Evolutionary conservation across 2,888 invertebrate species (phyloP).

Genomic region (Drymonia ruficornis): DNA sequence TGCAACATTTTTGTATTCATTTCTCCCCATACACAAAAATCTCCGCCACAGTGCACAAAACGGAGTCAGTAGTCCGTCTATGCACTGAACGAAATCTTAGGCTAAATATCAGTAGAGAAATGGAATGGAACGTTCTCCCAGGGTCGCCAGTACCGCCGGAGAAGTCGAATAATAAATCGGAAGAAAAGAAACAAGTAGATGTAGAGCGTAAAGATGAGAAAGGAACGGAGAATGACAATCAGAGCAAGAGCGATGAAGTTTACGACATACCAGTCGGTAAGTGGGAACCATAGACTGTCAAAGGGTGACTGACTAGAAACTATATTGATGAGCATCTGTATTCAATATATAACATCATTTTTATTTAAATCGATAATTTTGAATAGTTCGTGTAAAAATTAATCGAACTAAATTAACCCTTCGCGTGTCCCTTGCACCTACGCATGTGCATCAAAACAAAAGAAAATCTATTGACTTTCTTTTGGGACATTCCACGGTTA

Average conservation of each 20-base stretch:
- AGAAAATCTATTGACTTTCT: no score
- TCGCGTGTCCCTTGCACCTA: no score
- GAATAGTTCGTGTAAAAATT: neutral
- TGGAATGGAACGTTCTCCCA: constrained; percentile 62
- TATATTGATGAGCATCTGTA: neutral
- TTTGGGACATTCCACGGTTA: no score
- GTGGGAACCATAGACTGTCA: constrained; percentile 39
- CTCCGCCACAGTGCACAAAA: neutral
- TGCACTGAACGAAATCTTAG: neutral
- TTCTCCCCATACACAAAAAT: neutral
- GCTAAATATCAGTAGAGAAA: constrained; percentile 41
- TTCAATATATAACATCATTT: no score
- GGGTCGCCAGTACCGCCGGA: constrained; percentile 66
- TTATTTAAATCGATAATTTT: no score
- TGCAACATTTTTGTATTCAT: no score
- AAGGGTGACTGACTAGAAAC: neutral
- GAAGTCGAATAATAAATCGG: constrained; percentile 68
- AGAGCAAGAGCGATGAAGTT: constrained; percentile 67
- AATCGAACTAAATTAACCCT: no score
- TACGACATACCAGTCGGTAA: constrained; percentile 81
- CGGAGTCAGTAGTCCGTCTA: neutral
- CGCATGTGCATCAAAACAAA: no score
- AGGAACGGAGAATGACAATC: constrained; percentile 59
- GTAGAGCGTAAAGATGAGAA: constrained; percentile 57
- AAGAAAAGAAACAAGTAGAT: constrained; percentile 62